Conservation (phyloP, 2,113 vertebrate species). For the Mungos mungo region DNA sequence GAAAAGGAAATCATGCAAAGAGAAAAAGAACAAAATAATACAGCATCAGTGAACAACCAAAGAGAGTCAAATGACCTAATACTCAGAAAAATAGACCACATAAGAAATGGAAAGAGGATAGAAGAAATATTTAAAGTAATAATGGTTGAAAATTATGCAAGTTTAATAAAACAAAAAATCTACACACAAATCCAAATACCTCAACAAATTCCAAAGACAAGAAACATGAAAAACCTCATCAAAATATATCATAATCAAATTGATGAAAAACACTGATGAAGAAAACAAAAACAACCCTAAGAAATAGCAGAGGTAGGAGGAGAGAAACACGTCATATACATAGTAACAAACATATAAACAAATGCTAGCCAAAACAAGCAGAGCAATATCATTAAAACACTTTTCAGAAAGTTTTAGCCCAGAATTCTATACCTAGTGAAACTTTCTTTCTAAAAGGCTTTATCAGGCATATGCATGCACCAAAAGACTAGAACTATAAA, state of each 20-base stretch:
- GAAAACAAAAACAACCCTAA: background rate
- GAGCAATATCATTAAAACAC: background rate
- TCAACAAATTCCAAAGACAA: background rate
- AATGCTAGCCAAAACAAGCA: background rate
- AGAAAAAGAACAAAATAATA: background rate
- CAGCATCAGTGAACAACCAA: background rate
- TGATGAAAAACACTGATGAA: background rate
- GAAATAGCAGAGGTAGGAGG: background rate
- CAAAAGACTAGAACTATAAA: background rate
- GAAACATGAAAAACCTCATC: background rate
- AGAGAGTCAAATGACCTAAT: background rate
- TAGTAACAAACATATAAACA: background rate
- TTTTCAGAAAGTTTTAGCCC: background rate
- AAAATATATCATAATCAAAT: background rate
- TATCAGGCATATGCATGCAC: background rate
- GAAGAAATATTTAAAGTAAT: background rate
- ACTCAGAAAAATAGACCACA: background rate
- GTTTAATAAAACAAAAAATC: background rate
- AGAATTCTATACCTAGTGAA: background rate
- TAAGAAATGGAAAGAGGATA: background rate
- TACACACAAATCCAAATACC: background rate
- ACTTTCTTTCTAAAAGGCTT: background rate
- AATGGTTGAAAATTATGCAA: background rate
- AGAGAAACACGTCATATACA: background rate
- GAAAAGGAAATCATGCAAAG: background rate